Evolutionary conservation across 2,888 invertebrate genomes (phyloP), one percentile per base, ranked within the genome.

Genomic region (Drosophila paranaensis): DNA sequence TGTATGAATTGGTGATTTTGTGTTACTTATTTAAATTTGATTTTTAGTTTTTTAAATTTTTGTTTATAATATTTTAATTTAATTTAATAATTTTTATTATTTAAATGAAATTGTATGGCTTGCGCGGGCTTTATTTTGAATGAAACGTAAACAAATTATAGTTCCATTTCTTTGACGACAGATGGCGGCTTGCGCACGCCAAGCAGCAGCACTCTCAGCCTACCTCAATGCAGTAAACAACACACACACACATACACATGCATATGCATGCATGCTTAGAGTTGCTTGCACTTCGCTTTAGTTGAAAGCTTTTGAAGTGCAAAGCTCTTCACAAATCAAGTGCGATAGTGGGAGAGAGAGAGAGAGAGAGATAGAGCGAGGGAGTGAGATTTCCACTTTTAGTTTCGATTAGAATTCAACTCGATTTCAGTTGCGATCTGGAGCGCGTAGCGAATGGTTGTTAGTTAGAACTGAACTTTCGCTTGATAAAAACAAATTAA

Each of bases 341-440:
- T 13, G 11, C 20, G 30, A 27, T 33, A 20, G 13, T 20, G 20
- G 35, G 30, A 39, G 4, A 53, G 0, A 14, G 6, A 30, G 20
- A 27, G 16, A 50, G 16, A n/a, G n/a, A n/a, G n/a, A n/a, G n/a
- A n/a, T n/a, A 20, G 0, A 27, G 11, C 50, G 30, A 33, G n/a
- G 6, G 10, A 58, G 10, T 25, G 35, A 43, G 13, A 35, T 13
- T 48, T 40, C 14, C n/a, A 5, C 4, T 43, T 54, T 45, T 25
- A 51, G 40, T 39, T 14, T 33, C 3, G 14, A 25, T n/a, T 16
- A 8, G 2, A n/a, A 6, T 39, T 9, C 33, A 42, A 46, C 3
- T 6, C 2, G 20, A 10, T 10, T 20, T 75, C 58, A 74, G 74
- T 74, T 11, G 57, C 40, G 40, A 50, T n/a, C 57, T 39, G 39